A percentile compares a stretch with the other conserved stretches of the same genome.
Conservation (phyloP, 2,113 vertebrate genomes). For the Solea solea region DNA sequence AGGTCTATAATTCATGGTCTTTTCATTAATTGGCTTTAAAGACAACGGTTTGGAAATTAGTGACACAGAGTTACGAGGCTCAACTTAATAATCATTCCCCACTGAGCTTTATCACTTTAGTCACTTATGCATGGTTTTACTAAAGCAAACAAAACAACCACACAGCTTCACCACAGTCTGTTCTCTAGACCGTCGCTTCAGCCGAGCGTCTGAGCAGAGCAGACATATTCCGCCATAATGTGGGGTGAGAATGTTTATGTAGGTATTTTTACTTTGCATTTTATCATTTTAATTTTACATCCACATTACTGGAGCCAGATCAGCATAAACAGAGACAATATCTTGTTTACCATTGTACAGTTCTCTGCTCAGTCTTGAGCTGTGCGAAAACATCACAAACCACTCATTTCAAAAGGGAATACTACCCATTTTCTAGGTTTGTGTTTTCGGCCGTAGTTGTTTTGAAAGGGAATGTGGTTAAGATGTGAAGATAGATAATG, state of each 20-base stretch:
- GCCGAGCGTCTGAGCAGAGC: neutral
- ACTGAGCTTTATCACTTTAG: no score
- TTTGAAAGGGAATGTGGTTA: slow-evolving; percentile 47
- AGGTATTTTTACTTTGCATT: neutral
- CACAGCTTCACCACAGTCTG: neutral
- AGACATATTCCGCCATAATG: slow-evolving; percentile 10
- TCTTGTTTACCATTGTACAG: slow-evolving; percentile 11
- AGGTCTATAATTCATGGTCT: no score
- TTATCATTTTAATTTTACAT: slow-evolving; percentile 18
- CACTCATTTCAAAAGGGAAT: slow-evolving; percentile 24
- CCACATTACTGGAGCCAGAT: slow-evolving; percentile 21
- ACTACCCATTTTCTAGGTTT: slow-evolving; percentile 16
- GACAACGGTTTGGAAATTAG: no score
- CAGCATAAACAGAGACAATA: slow-evolving; percentile 8
- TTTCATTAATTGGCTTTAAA: no score
- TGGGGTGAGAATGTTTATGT: slow-evolving; percentile 12
- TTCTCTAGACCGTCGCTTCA: neutral
- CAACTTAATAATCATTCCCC: no score
- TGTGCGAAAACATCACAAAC: slow-evolving; percentile 25
- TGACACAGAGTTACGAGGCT: no score
- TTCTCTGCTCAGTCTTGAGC: slow-evolving; percentile 1
- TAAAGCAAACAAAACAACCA: neutral
- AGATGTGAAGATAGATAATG: slow-evolving; percentile 34
- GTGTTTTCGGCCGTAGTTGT: slow-evolving; percentile 15
- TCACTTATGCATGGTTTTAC: neutral